Base-by-base conservation (phyloP, 2,888 invertebrate species). In the Sepioteuthis lessoniana region DNA sequence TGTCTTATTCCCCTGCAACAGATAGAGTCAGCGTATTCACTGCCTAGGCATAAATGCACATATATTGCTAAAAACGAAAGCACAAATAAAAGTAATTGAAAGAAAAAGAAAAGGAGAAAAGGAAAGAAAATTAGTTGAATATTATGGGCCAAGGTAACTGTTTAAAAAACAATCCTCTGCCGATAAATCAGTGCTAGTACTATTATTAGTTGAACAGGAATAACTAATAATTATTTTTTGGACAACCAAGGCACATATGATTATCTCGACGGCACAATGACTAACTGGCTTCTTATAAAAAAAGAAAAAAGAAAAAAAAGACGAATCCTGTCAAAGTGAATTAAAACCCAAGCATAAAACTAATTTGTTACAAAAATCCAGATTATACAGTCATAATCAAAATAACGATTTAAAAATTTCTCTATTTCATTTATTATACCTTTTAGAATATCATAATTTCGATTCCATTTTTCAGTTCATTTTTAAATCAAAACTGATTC, bases 391-490 rank as follows among this genome's bases (percentile, higher is more conserved):
- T n/a, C 13, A n/a, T n/a, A 35, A 76, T 76, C 25, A 76, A 76
- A 76, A n/a, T 1, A 16, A 21, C 16, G 13, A 0, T n/a, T 76
- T n/a, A n/a, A 35, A n/a, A 76, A 76, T 5, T 76, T 16, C 16
- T n/a, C n/a, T n/a, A 16, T 35, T 3, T 16, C 35, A 0, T 16
- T 35, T 13, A 8, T 25, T 31, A 28, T 21, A 55, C 31, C 7
- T 35, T 76, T 0, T 0, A n/a, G 0, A 35, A n/a, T n/a, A 16
- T 76, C n/a, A 16, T 76, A 76, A 35, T 76, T 76, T n/a, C 0
- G 10, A 10, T n/a, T 13, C 10, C 0, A 2, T n/a, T n/a, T n/a
- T 76, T n/a, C 10, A 0, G 0, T 8, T 76, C 16, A 13, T 4
- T 4, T 10, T 76, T 76, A n/a, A 31, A 76, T 76, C 13, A 76